phyloP scores from a whole-genome alignment of 2,797 vertebrate genomes.

The Ambastaia sidthimunki region DNA sequence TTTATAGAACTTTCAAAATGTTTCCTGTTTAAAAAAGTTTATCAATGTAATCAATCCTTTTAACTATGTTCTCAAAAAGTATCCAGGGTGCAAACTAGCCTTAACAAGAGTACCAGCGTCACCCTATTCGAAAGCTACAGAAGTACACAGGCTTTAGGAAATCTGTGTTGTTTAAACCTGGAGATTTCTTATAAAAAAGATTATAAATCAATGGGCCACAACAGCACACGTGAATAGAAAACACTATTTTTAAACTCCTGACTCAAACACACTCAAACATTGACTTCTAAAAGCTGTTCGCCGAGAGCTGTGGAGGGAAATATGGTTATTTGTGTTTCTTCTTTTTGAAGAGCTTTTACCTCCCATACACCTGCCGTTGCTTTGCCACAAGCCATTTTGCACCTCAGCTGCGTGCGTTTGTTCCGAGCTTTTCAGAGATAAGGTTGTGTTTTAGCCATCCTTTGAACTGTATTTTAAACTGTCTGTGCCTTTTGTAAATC shows the following conservation, averaged over 20 bases:
- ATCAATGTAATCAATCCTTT: neutral
- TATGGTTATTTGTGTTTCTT: conserved; percentile 1
- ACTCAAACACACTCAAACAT: neutral
- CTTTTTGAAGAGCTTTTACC: conserved; percentile 35
- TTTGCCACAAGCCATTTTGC: conserved; percentile 37
- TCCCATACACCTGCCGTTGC: neutral
- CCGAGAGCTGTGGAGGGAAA: neutral
- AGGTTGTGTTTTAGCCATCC: conserved; percentile 19
- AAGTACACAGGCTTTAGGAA: neutral
- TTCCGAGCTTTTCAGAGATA: conserved; percentile 25
- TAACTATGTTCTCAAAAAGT: neutral
- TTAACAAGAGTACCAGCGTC: neutral
- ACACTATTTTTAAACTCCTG: conserved; percentile 6
- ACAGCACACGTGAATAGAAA: neutral
- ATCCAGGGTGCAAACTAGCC: neutral
- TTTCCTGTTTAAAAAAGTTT: neutral
- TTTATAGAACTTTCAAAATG: neutral
- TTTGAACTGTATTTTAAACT: neutral
- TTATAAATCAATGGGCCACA: neutral
- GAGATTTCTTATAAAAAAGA: neutral
- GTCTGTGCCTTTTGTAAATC: conserved; percentile 14
- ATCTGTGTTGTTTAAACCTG: neutral
- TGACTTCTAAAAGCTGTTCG: neutral
- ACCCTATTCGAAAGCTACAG: neutral
- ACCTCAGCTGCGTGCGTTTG: conserved; percentile 20